Evolutionary conservation across 2,797 vertebrate genomes (phyloP).

Genomic region (Valencia hispanica): DNA sequence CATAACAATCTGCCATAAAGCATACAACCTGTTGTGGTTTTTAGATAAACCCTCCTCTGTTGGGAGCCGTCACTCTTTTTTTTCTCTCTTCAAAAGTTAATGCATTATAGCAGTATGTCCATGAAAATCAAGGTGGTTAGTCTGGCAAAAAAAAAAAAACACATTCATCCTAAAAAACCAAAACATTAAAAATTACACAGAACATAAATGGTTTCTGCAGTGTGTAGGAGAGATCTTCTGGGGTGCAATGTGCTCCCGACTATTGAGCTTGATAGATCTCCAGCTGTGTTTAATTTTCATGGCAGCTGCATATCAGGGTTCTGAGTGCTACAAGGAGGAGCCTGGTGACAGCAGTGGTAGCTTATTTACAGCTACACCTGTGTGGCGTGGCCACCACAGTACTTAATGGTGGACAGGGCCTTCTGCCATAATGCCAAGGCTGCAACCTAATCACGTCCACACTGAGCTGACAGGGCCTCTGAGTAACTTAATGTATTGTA

Average conservation of each 20-base stretch:
- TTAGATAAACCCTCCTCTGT: background rate
- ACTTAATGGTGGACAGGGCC: background rate
- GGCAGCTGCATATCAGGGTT: background rate
- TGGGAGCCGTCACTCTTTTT: background rate
- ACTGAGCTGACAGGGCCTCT: background rate
- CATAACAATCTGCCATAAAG: background rate
- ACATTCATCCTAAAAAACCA: too few species aligned
- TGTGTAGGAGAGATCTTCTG: background rate
- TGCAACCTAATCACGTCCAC: background rate
- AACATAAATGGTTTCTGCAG: background rate
- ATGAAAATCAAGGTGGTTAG: background rate
- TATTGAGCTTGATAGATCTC: background rate
- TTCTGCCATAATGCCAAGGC: background rate
- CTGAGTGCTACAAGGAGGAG: background rate
- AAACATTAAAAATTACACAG: too few species aligned
- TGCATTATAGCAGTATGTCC: background rate
- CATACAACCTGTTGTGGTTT: constrained; percentile 5
- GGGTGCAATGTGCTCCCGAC: background rate
- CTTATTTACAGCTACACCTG: too few species aligned
- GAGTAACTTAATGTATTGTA: background rate
- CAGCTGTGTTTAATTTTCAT: background rate
- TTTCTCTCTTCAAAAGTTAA: background rate
- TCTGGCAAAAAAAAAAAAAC: background rate
- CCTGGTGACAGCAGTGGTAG: background rate
- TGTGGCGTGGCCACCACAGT: background rate